These are phyloP conservation scores for Drosophila eohydei DNA, from an alignment of 2,888 invertebrate species.

Conservation along the genomic window DNA sequence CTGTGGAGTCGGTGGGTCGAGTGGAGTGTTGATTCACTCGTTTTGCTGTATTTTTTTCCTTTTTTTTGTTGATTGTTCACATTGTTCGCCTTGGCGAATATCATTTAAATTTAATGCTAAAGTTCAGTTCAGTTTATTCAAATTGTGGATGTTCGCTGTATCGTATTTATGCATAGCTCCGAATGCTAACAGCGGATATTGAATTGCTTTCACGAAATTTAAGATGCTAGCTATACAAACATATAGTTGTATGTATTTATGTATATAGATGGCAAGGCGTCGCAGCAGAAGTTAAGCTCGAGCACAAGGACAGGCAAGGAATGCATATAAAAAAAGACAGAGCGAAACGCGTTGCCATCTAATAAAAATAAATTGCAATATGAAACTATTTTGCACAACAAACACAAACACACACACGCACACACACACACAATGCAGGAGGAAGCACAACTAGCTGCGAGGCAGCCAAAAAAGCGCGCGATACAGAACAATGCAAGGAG, in stretches of 20 bases:
- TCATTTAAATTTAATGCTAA: slow-evolving; percentile 74
- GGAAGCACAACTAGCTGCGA: slow-evolving; percentile 9
- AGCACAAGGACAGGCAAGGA: slow-evolving; percentile 19
- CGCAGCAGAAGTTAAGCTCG: background rate
- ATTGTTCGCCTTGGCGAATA: slow-evolving; percentile 59
- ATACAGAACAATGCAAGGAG: slow-evolving; percentile 28
- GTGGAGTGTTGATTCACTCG: slow-evolving; percentile 43
- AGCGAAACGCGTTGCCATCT: slow-evolving; percentile 38
- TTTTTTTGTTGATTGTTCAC: slow-evolving; percentile 49
- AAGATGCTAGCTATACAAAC: slow-evolving; percentile 5
- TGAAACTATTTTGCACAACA: slow-evolving; percentile 66
- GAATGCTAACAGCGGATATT: slow-evolving; percentile 25
- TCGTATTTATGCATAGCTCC: slow-evolving; percentile 16
- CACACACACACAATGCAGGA: background rate
- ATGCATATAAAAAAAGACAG: slow-evolving; percentile 39
- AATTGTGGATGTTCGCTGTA: slow-evolving; percentile 28
- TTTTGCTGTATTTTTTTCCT: slow-evolving; percentile 13
- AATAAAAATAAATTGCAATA: slow-evolving; percentile 76
- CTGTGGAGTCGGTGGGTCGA: slow-evolving; percentile 5
- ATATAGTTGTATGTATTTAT: background rate
- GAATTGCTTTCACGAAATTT: slow-evolving; percentile 31
- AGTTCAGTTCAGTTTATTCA: slow-evolving; percentile 46
- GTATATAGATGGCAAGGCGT: background rate
- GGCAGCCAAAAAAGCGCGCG: slow-evolving; percentile 19
- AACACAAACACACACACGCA: slow-evolving; percentile 8